Percentiles rank a stretch among this genome's conserved stretches.
Evolutionary conservation across 2,797 vertebrate species (phyloP).

Genomic region (Gadopsis bispinosus): DNA sequence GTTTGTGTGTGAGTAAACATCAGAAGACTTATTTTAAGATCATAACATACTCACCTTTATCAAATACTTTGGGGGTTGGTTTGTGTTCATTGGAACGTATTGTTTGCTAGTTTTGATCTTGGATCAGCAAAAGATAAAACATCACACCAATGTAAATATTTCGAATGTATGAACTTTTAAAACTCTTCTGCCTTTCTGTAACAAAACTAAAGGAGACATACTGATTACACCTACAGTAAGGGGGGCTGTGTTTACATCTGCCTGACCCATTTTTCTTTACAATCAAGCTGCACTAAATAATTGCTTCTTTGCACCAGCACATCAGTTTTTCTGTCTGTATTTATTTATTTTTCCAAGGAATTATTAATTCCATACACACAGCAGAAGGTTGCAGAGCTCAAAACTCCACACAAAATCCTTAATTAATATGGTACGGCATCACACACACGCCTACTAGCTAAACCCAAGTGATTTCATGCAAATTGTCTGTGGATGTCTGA

Average conservation of each 20-base stretch:
- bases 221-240: neutral
- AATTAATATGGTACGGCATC: neutral
- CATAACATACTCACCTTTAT: neutral
- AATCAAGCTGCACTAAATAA: neutral
- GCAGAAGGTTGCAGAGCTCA: slow-evolving; percentile 9
- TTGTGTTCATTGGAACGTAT: neutral
- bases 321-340: neutral
- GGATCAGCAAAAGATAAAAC: neutral
- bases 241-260: neutral
- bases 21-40: slow-evolving; percentile 15
- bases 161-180: neutral
- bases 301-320: neutral
- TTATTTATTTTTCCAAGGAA: slow-evolving; percentile 7
- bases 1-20: slow-evolving; percentile 3
- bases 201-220: neutral
- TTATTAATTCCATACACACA: slow-evolving; percentile 14
- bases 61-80: neutral
- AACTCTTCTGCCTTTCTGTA: neutral
- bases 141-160: neutral
- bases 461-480: slow-evolving; percentile 20
- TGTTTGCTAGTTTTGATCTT: neutral
- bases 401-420: slow-evolving; percentile 7
- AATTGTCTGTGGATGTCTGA: slow-evolving; percentile 13
- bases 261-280: neutral
- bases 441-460: slow-evolving; percentile 8